These are phyloP conservation scores for Aradus depressus DNA, from an alignment of 2,888 invertebrate species.

Conservation along the genomic window DNA sequence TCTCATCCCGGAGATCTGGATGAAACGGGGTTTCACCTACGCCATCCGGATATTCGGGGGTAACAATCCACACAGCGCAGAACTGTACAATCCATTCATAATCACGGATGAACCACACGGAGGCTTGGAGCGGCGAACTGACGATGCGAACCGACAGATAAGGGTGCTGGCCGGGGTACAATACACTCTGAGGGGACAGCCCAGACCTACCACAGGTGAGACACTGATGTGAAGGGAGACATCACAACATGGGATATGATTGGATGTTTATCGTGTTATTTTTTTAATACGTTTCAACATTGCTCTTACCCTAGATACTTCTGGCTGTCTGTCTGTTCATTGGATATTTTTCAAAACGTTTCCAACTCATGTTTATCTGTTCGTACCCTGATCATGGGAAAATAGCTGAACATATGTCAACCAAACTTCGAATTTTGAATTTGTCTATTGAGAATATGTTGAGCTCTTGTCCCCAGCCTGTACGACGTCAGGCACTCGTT, in stretches of 20 bases:
- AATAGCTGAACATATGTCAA: too few relatives aligned
- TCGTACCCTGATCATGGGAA: too few relatives aligned
- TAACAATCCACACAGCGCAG: conserved; percentile 75
- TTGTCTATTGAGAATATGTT: too few relatives aligned
- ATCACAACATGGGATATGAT: too few relatives aligned
- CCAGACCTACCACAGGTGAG: conserved; percentile 61
- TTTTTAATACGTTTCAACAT: not conserved
- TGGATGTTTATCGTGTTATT: too few relatives aligned
- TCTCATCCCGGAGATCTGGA: conserved; percentile 74
- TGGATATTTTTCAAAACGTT: too few relatives aligned
- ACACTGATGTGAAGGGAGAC: too few relatives aligned
- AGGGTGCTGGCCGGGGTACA: conserved; percentile 70
- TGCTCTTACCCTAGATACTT: not conserved
- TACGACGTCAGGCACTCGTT: too few relatives aligned
- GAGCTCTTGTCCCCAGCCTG: too few relatives aligned
- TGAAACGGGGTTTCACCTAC: conserved; percentile 75
- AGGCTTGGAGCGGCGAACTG: conserved; percentile 62
- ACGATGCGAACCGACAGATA: conserved; percentile 56
- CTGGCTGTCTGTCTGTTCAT: too few relatives aligned
- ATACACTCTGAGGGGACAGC: conserved; percentile 68
- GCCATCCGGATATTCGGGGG: conserved; percentile 72
- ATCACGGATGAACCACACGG: conserved; percentile 77
- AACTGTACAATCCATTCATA: conserved; percentile 78
- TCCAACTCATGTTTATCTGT: too few relatives aligned
- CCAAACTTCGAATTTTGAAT: too few relatives aligned